Conservation (phyloP, 2,113 vertebrate species). For the Cairina moschata region DNA sequence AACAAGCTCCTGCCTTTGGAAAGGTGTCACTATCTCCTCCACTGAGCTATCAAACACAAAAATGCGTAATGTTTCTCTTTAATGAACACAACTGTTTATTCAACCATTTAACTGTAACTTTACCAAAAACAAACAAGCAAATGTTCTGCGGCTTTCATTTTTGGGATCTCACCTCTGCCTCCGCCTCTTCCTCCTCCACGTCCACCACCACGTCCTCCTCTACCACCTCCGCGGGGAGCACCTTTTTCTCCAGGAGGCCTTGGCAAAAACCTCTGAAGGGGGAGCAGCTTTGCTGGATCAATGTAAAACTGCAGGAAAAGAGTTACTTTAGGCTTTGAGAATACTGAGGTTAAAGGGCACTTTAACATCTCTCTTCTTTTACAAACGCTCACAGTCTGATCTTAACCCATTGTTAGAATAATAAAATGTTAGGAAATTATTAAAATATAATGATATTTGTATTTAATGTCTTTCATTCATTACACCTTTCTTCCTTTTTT, state of each 20-base stretch:
- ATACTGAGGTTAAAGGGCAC: not conserved
- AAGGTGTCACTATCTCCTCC: not conserved
- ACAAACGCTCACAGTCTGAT: not conserved
- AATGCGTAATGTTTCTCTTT: not conserved
- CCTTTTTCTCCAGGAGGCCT: constrained; percentile 94
- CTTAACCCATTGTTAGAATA: not conserved
- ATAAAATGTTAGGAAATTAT: not conserved
- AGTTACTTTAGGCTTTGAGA: not conserved
- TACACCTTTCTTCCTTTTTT: not conserved
- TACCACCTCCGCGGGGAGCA: constrained; percentile 86
- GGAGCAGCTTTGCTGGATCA: constrained; percentile 93
- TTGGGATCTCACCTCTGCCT: constrained; percentile 80
- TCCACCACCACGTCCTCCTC: constrained; percentile 85
- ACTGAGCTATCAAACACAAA: not conserved
- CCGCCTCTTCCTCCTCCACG: constrained; percentile 84
- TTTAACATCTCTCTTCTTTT: not conserved
- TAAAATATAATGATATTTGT: not conserved
- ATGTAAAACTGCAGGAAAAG: constrained; percentile 88
- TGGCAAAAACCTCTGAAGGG: constrained; percentile 95
- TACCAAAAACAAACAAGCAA: not conserved
- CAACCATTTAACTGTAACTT: not conserved
- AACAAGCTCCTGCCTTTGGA: not conserved
- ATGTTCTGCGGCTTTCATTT: not conserved
- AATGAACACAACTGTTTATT: not conserved
- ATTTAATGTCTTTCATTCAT: not conserved